phyloP scores from a whole-genome alignment of 2,113 vertebrate genomes.

The Noturus placidus region DNA sequence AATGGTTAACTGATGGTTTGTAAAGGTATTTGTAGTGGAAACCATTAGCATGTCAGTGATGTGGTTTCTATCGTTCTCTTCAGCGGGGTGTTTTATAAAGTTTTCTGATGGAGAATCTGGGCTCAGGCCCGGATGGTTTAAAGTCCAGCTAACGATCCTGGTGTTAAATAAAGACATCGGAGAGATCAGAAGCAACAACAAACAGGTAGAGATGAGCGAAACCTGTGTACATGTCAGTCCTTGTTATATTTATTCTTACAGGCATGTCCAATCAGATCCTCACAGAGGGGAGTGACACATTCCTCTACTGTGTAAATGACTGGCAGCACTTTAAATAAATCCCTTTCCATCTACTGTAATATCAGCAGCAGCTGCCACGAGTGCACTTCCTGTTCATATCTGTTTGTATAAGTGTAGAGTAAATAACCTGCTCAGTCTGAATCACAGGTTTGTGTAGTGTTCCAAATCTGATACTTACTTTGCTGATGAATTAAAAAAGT shows the following conservation, averaged over 20 bases:
- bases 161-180: too few species aligned
- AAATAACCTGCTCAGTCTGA: not conserved
- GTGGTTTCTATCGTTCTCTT: too few species aligned
- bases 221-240: not conserved
- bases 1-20: too few species aligned
- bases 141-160: too few species aligned
- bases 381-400: not conserved
- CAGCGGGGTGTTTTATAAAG: too few species aligned
- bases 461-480: not conserved
- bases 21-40: too few species aligned
- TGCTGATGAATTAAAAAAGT: not conserved
- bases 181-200: not conserved
- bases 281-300: not conserved
- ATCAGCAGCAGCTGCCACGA: too few species aligned
- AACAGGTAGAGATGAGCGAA: not conserved
- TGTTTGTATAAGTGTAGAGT: not conserved
- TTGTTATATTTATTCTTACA: not conserved
- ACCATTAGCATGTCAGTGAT: too few species aligned
- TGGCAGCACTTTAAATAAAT: too few species aligned
- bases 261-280: fast-evolving
- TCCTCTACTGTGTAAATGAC: not conserved
- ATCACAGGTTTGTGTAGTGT: not conserved
- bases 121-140: too few species aligned
- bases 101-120: too few species aligned
- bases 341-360: too few species aligned